These are phyloP conservation scores for Drosophila yooni DNA, from an alignment of 2,888 invertebrate genomes.

Conservation along the genomic window DNA sequence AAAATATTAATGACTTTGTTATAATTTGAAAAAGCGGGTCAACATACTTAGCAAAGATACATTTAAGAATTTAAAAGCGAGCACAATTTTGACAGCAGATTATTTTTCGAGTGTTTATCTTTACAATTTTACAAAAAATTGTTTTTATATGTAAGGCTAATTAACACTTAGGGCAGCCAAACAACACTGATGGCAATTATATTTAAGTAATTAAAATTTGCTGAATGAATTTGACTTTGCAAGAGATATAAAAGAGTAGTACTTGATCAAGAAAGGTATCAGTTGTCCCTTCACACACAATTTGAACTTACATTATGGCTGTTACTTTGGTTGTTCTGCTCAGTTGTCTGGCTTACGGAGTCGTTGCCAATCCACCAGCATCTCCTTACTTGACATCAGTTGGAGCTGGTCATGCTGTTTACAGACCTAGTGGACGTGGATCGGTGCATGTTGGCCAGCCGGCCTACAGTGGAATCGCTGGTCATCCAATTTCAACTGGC, in stretches of 20 bases:
- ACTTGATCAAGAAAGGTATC: conserved; percentile 22
- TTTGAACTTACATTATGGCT: conserved; percentile 25
- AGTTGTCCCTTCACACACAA: conserved; percentile 34
- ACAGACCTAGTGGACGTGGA: not conserved
- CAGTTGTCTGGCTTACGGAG: conserved; percentile 30
- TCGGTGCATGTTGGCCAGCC: not conserved
- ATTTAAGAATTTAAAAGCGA: not conserved
- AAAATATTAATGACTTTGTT: not conserved
- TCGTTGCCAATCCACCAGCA: conserved; percentile 18
- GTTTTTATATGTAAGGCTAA: not conserved
- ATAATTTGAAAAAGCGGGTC: not conserved
- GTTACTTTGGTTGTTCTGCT: conserved; percentile 23
- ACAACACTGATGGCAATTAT: not conserved
- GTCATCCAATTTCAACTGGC: not conserved
- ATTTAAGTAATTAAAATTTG: not conserved
- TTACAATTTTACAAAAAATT: not conserved
- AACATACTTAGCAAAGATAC: not conserved
- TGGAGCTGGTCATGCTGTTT: not conserved
- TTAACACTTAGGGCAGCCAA: not conserved
- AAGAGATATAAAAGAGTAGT: conserved; percentile 45
- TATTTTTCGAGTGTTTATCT: not conserved
- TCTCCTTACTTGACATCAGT: conserved; percentile 17
- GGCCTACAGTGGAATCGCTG: conserved; percentile 6
- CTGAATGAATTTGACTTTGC: not conserved
- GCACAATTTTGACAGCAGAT: not conserved